Conservation (phyloP, 2,888 invertebrate genomes). For the Crepidodera aurea region DNA sequence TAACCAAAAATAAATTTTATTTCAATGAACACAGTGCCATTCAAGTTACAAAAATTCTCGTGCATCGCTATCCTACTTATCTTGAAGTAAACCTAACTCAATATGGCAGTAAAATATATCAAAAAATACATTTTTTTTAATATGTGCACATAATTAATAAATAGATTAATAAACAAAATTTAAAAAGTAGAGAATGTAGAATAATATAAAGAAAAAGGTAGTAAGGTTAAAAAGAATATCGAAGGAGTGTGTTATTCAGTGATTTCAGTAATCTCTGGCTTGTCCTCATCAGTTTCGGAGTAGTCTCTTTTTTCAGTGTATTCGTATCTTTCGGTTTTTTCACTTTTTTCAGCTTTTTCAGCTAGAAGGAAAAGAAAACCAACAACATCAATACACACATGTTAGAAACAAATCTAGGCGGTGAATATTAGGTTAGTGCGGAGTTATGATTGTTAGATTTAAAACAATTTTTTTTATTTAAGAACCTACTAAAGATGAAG, state of each 20-base stretch:
- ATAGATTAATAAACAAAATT: slow-evolving; percentile 19
- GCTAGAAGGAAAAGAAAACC: slow-evolving; percentile 57
- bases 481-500: no score
- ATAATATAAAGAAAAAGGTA: slow-evolving; percentile 35
- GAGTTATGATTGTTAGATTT: slow-evolving; percentile 12
- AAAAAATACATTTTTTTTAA: slow-evolving; percentile 20
- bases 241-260: slow-evolving; percentile 54
- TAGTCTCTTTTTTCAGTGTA: slow-evolving; percentile 42
- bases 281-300: slow-evolving; percentile 50
- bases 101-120: slow-evolving; percentile 32
- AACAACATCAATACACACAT: slow-evolving; percentile 55
- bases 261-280: slow-evolving; percentile 56
- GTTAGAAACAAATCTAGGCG: slow-evolving; percentile 40
- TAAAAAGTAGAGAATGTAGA: slow-evolving; percentile 32
- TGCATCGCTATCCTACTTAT: slow-evolving; percentile 6
- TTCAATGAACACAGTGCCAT: slow-evolving; percentile 49
- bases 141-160: slow-evolving; percentile 33
- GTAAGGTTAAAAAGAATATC: slow-evolving; percentile 34
- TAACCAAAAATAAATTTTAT: slow-evolving; percentile 39
- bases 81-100: slow-evolving; percentile 7
- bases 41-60: slow-evolving; percentile 32
- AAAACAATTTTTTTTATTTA: not conserved
- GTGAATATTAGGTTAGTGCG: slow-evolving; percentile 8
- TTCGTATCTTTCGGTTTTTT: slow-evolving; percentile 17
- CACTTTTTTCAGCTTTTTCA: slow-evolving; percentile 23